Evolutionary conservation across 1,140 invertebrate species (phyloP), one percentile per base, ranked within the genome.

Genomic region (Aphelenchoides avenae): DNA sequence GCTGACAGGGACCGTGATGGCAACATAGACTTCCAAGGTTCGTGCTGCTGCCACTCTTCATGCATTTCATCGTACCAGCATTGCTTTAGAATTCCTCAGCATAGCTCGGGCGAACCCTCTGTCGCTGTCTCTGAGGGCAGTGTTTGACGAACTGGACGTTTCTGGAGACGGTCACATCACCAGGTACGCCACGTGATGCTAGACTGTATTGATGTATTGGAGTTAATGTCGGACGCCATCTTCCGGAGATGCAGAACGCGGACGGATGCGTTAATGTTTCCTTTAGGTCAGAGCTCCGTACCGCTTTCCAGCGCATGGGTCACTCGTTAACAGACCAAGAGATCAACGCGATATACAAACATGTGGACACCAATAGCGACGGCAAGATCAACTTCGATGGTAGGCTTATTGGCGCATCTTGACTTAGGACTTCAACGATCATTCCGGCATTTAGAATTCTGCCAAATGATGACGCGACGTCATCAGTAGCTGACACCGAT

Each of bases 291-390:
- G 73, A 75, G 53, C 47, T 75, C 41, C 54, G 73, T 39, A 76
- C 68, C 29, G 73, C 73, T 6, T 75, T 75, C 63, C 73, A 75
- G 58, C 48, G 71, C 58, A 75, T 75, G 72, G 72, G 72, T 13
- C 73, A 74, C 51, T 44, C 43, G 15, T 51, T 75, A 4, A 62
- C 55, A 18, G 73, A 75, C 46, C 61, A 71, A 46, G 73, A 75
- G n/a, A 75, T 75, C 40, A 75, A 75, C 39, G 74, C 74, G 1
- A 75, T 75, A 43, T 75, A 75, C 44, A 72, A 71, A 42, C 73
- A 76, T 44, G 72, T 62, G 24, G 51, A 75, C 43, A 51, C 61
- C 31, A 75, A 75, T 49, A 58, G 68, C n/a, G 73, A 75, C 51
- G 73, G 73, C 42, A 76, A 77, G 58, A 75, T 75, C 40, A 75